phyloP scores from a whole-genome alignment of 2,113 vertebrate genomes.

The Gymnobelideus leadbeateri region DNA sequence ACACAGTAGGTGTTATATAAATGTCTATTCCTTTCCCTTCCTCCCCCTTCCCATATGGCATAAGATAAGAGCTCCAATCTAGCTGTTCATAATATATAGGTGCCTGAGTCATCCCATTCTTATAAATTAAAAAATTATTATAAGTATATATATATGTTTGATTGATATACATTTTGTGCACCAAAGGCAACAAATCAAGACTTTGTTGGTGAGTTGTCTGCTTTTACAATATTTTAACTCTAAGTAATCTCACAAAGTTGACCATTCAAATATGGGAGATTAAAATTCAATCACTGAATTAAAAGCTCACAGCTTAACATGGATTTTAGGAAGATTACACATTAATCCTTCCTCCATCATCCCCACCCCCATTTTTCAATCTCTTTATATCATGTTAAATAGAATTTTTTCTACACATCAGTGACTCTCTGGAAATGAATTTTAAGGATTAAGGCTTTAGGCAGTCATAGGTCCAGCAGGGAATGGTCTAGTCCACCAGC shows the following conservation, averaged over 20 bases:
- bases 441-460: neutral
- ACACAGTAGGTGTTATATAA: neutral
- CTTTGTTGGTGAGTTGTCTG: neutral
- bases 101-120: constrained; percentile 9
- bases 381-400: constrained; percentile 22
- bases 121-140: constrained; percentile 9
- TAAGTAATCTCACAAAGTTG: constrained; percentile 20
- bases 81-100: neutral
- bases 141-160: constrained; percentile 3
- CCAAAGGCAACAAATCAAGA: neutral
- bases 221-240: constrained; percentile 50
- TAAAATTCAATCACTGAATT: constrained; percentile 13
- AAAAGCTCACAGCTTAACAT: constrained; percentile 25
- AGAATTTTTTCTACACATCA: constrained; percentile 37
- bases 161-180: constrained; percentile 21
- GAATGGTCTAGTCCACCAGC: neutral
- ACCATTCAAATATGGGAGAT: constrained; percentile 41
- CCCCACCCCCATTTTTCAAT: neutral
- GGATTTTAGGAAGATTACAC: constrained; percentile 16
- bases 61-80: neutral
- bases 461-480: neutral
- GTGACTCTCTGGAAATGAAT: constrained; percentile 20
- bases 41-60: neutral
- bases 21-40: neutral
- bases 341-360: neutral